phyloP scores from a whole-genome alignment of 2,113 vertebrate species.

The Vombatus ursinus region DNA sequence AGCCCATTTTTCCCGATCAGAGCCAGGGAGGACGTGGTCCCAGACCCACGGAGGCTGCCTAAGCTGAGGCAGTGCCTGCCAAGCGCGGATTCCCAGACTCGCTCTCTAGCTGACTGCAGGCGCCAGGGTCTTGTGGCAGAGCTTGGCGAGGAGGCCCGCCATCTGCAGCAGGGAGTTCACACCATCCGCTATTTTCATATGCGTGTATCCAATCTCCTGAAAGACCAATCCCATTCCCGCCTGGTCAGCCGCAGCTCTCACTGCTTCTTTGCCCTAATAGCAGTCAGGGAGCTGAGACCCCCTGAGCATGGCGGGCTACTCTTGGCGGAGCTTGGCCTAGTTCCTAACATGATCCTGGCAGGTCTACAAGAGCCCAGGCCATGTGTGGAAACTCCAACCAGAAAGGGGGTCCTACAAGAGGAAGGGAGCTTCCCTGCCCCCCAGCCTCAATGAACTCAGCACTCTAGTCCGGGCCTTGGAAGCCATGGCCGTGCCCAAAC shows the following conservation, averaged over 20 bases:
- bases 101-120: slow-evolving; percentile 85
- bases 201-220: slow-evolving; percentile 97
- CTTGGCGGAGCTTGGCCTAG: background rate
- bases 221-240: background rate
- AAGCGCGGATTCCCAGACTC: accelerated
- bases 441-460: background rate
- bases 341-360: background rate
- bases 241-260: background rate
- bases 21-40: accelerated
- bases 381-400: background rate
- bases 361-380: background rate
- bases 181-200: slow-evolving; percentile 94
- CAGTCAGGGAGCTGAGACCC: background rate
- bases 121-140: slow-evolving; percentile 92
- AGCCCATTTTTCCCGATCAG: background rate
- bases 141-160: slow-evolving; percentile 93
- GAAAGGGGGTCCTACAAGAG: background rate
- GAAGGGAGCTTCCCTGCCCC: no score
- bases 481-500: no score
- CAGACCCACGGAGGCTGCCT: no score
- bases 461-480: background rate
- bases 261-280: no score
- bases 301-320: background rate
- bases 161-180: slow-evolving; percentile 97
- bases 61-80: background rate